phyloP scores from a whole-genome alignment of 1,140 invertebrate species.

The Uloborus diversus region DNA sequence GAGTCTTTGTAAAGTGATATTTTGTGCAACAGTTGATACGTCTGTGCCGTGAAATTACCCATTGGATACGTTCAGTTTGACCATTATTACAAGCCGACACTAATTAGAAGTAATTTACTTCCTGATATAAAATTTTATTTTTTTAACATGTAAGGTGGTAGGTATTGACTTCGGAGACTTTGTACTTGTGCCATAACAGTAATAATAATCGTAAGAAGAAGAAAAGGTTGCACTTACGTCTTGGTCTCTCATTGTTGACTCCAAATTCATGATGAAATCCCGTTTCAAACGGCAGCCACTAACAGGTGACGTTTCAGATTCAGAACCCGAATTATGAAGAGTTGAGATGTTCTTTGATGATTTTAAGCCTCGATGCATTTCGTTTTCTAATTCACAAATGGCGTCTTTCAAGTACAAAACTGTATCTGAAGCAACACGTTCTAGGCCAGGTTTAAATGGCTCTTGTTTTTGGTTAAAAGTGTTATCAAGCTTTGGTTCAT shows the following conservation, averaged over 20 bases:
- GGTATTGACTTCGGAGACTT: no score
- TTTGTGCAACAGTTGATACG: no score
- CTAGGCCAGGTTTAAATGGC: constrained; percentile 14
- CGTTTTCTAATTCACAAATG: constrained; percentile 26
- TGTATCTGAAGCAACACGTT: constrained; percentile 38
- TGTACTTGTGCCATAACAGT: no score
- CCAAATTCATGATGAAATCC: constrained; percentile 18
- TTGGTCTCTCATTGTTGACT: constrained; percentile 26
- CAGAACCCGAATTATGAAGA: constrained; percentile 36
- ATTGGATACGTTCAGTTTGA: no score
- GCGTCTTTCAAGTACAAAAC: constrained; percentile 44
- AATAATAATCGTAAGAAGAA: no score
- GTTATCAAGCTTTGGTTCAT: no score
- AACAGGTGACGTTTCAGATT: constrained; percentile 26
- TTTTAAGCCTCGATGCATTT: constrained; percentile 28
- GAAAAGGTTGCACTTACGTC: constrained; percentile 42
- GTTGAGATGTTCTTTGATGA: constrained; percentile 42
- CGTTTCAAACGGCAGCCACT: constrained; percentile 5
- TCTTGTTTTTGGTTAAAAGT: not conserved
- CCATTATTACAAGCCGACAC: no score
- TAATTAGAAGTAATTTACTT: no score
- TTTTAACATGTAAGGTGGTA: no score
- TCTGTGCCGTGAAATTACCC: no score
- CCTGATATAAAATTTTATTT: no score
- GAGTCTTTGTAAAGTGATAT: no score